Evolutionary conservation across 2,888 invertebrate species (phyloP).

Genomic region (Sturmia bella): DNA sequence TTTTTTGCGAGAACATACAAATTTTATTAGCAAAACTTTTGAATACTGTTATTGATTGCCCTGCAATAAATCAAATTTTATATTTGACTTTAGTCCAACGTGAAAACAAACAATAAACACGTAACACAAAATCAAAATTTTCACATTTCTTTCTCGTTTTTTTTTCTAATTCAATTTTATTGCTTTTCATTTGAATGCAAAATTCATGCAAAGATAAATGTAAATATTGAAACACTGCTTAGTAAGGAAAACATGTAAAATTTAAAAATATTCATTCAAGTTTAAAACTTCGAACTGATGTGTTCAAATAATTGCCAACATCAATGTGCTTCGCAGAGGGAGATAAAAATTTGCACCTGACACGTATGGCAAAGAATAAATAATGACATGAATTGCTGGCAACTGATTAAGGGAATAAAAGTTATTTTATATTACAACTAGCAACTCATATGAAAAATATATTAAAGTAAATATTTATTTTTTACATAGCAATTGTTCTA

Average conservation of each 20-base stretch:
- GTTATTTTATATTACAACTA: too few species aligned
- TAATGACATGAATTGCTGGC: neutral
- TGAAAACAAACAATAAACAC: constrained; percentile 25
- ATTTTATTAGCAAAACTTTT: constrained; percentile 57
- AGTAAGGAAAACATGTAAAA: neutral
- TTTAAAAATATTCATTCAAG: neutral
- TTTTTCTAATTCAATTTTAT: neutral
- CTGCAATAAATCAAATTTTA: constrained; percentile 67
- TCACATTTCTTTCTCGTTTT: too few species aligned
- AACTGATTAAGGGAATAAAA: neutral
- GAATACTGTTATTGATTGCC: constrained; percentile 63
- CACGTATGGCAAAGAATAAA: neutral
- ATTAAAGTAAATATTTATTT: too few species aligned
- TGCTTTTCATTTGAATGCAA: constrained; percentile 3
- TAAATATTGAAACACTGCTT: neutral
- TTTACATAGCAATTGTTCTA: too few species aligned
- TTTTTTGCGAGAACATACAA: neutral
- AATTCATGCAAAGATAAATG: constrained; percentile 18
- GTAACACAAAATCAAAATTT: constrained; percentile 35
- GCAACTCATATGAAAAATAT: too few species aligned
- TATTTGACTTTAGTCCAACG: constrained; percentile 53
- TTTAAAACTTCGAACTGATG: neutral
- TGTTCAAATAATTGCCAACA: neutral
- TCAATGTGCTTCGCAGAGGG: neutral
- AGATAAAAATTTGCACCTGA: neutral